Base-by-base conservation (phyloP, 37 sponge, comb jelly and placozoan species). In the Chondrosia reniformis region DNA sequence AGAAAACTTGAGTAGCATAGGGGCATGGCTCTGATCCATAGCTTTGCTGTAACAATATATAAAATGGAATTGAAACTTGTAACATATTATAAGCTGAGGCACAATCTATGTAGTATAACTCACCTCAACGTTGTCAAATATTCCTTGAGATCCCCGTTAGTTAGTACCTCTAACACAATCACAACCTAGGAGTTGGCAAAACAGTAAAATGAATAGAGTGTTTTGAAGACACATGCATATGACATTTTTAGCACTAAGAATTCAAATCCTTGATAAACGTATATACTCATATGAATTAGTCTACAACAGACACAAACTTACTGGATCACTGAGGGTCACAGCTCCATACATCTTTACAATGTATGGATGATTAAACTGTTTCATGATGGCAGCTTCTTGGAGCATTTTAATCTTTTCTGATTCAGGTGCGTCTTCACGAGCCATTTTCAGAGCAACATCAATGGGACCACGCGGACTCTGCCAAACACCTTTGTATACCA, bases 301-400 rank as follows among this genome's bases (percentile, higher is more conserved):
- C 15, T 49, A 49, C 52, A 10, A 49, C 52, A 49, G 15, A 49
- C 52, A 49, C 52, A 15, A 49, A 13, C 61, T 59, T 30, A 59
- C 61, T 19, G 61, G 61, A 6, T 59, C 61, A 59, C 61, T 59
- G 61, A 59, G 6, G 22, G 61, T 59, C 30, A 59, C n/a, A 19
- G 61, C 28, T 6, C 61, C 61, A 25, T 30, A 59, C 61, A 59
- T 7, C 61, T 30, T 59, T 30, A 59, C 61, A 30, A 59, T 30
- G 28, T 59, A 30, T 13, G n/a, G 61, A 13, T 59, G 61, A 13
- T 13, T 19, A 13, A 59, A 59, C 61, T 59, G 61, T 30, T 59
- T 59, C 61, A 59, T 59, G n/a, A 59, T 59, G n/a, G 61, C 61
- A 30, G 61, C 61, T 59, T 59, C 61, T 59, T 59, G 61, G 28